phyloP scores from a whole-genome alignment of 2,888 invertebrate species.

The Leucophenga maculata region DNA sequence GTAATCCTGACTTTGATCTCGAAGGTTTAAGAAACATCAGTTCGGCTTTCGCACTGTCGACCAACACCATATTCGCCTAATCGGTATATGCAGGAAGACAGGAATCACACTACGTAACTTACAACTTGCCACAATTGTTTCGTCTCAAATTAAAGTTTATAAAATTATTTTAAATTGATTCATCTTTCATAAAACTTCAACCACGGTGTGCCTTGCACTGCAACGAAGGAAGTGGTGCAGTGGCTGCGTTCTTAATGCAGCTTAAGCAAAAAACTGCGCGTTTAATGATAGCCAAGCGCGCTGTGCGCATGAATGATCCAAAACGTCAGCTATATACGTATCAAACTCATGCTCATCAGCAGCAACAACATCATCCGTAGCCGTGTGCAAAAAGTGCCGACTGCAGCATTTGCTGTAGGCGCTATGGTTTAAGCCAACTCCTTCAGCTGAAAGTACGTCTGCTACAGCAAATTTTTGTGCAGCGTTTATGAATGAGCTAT shows the following conservation, averaged over 20 bases:
- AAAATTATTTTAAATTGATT: no score
- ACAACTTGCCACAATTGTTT: no score
- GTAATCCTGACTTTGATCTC: no score
- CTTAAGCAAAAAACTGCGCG: constrained; percentile 12
- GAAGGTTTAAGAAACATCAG: no score
- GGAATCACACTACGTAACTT: no score
- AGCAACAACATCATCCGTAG: not conserved
- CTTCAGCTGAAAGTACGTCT: not conserved
- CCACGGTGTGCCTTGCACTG: no score
- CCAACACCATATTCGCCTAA: no score
- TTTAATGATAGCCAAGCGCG: constrained; percentile 10
- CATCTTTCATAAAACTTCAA: no score
- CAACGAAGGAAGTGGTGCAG: not conserved
- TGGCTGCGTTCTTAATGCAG: not conserved
- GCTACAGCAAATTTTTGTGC: constrained; percentile 1
- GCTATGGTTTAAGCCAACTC: not conserved
- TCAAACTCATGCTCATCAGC: not conserved
- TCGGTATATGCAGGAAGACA: no score
- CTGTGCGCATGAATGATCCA: not conserved
- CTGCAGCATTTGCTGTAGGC: not conserved
- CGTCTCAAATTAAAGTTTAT: no score
- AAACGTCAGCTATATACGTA: not conserved
- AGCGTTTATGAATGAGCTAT: constrained; percentile 23
- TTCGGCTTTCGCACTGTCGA: no score
- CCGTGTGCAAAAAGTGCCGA: no score